Percentiles rank a stretch among this genome's conserved stretches.
phyloP scores from a whole-genome alignment of 2,113 vertebrate species.

The Origma solitaria region DNA sequence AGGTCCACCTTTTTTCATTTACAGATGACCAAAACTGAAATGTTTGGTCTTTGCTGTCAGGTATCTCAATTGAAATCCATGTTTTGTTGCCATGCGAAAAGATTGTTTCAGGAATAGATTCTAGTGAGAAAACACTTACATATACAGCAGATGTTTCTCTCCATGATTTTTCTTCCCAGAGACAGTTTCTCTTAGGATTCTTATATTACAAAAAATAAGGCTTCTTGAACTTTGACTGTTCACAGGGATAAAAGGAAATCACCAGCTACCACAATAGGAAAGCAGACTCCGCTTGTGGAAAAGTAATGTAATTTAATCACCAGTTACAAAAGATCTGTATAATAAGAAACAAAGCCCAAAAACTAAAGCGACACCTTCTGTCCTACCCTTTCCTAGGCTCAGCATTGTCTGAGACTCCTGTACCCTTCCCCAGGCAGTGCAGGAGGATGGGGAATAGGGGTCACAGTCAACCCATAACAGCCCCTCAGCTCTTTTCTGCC shows the following conservation, averaged over 20 bases:
- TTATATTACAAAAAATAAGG: neutral
- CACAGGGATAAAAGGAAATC: neutral
- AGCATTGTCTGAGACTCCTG: neutral
- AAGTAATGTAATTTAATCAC: neutral
- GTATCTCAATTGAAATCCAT: neutral
- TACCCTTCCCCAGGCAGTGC: accelerated
- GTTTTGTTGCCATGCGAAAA: neutral
- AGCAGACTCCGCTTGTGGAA: neutral
- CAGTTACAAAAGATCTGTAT: neutral
- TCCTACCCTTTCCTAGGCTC: neutral
- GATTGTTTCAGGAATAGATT: neutral
- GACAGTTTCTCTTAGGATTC: neutral
- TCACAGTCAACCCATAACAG: neutral
- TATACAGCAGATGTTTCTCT: neutral
- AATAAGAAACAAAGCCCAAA: neutral
- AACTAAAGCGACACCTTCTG: neutral
- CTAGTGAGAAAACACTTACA: neutral
- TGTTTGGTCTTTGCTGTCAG: neutral
- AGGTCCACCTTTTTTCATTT: neutral
- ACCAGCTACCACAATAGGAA: neutral
- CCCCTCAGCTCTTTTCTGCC: neutral
- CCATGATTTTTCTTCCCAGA: neutral
- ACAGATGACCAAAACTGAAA: neutral
- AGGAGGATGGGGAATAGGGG: accelerated
- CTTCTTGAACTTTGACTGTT: neutral